A percentile compares a stretch with the other conserved stretches of the same genome.
These are phyloP conservation scores for Aleiodes leptofemur DNA, from an alignment of 2,888 invertebrate genomes.

Conservation along the genomic window DNA sequence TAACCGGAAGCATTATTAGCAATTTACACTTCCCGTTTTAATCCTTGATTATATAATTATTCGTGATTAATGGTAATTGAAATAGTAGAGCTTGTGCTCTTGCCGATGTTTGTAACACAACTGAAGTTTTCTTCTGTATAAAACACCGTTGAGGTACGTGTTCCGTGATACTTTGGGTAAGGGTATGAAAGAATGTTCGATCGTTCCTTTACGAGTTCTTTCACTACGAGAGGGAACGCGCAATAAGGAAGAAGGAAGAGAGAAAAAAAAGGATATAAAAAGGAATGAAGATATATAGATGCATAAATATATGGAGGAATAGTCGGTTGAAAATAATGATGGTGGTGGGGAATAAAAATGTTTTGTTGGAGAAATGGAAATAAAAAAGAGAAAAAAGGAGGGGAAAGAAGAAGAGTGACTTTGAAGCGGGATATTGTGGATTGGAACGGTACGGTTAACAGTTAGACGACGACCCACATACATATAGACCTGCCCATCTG, in stretches of 20 bases:
- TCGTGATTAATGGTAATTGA: too few relatives aligned
- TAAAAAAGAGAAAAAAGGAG: slow-evolving; percentile 39
- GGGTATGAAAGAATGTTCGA: slow-evolving; percentile 15
- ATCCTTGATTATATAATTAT: too few relatives aligned
- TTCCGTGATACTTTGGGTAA: slow-evolving; percentile 30
- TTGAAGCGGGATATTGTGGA: slow-evolving; percentile 49
- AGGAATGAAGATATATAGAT: slow-evolving; percentile 20
- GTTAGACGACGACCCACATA: slow-evolving; percentile 75
- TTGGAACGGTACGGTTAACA: slow-evolving; percentile 74
- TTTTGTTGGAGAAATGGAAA: slow-evolving; percentile 34
- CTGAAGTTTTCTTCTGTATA: slow-evolving; percentile 10
- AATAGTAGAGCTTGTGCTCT: slow-evolving; percentile 2
- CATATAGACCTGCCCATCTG: slow-evolving; percentile 64
- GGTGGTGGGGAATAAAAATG: slow-evolving; percentile 23
- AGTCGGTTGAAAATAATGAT: background rate
- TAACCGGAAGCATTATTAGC: too few relatives aligned
- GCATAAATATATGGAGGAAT: background rate
- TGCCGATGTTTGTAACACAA: background rate
- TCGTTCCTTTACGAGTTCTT: background rate
- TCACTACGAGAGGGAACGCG: slow-evolving; percentile 14
- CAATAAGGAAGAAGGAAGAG: slow-evolving; percentile 19
- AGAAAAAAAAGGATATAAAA: slow-evolving; percentile 5
- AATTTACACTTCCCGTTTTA: too few relatives aligned
- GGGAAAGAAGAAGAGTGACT: slow-evolving; percentile 44
- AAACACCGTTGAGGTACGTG: slow-evolving; percentile 3